Percentiles rank a stretch among this genome's conserved stretches.
phyloP scores from a whole-genome alignment of 2,113 vertebrate genomes.

The Pipa parva region DNA sequence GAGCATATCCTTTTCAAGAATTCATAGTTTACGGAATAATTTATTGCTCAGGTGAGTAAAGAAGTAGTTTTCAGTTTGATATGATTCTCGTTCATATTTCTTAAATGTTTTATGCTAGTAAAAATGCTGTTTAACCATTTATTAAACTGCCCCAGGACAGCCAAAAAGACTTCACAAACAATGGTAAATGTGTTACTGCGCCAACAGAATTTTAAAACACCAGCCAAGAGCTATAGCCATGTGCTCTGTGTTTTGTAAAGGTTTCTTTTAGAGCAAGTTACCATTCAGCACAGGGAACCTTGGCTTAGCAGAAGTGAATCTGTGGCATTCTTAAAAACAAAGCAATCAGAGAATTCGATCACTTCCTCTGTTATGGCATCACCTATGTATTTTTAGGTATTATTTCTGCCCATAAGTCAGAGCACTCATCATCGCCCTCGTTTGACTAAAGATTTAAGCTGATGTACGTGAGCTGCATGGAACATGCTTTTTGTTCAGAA shows the following conservation, averaged over 20 bases:
- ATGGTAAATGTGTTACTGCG: too few relatives aligned
- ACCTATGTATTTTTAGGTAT: slow-evolving; percentile 60
- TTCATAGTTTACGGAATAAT: too few relatives aligned
- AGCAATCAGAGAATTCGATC: slow-evolving; percentile 13
- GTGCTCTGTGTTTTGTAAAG: slow-evolving; percentile 1
- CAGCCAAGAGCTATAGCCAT: background rate
- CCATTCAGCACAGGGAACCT: slow-evolving; percentile 11
- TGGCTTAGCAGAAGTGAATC: slow-evolving; percentile 12
- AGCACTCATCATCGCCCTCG: slow-evolving; percentile 79
- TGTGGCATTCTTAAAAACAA: slow-evolving; percentile 18
- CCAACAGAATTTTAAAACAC: too few relatives aligned
- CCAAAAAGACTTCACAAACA: too few relatives aligned
- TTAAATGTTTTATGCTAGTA: too few relatives aligned
- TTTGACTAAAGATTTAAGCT: slow-evolving; percentile 93
- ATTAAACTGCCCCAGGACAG: too few relatives aligned
- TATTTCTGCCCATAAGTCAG: slow-evolving; percentile 67
- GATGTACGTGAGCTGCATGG: slow-evolving; percentile 80
- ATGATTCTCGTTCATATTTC: too few relatives aligned
- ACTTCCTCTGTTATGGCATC: slow-evolving; percentile 6
- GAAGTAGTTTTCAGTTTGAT: too few relatives aligned
- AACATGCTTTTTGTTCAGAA: slow-evolving; percentile 73
- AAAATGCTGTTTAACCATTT: too few relatives aligned
- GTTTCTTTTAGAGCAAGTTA: background rate
- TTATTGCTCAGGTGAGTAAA: too few relatives aligned
- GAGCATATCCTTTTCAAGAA: too few relatives aligned